phyloP scores from a whole-genome alignment of 1,140 invertebrate species.

The Drosophila pectinifera region DNA sequence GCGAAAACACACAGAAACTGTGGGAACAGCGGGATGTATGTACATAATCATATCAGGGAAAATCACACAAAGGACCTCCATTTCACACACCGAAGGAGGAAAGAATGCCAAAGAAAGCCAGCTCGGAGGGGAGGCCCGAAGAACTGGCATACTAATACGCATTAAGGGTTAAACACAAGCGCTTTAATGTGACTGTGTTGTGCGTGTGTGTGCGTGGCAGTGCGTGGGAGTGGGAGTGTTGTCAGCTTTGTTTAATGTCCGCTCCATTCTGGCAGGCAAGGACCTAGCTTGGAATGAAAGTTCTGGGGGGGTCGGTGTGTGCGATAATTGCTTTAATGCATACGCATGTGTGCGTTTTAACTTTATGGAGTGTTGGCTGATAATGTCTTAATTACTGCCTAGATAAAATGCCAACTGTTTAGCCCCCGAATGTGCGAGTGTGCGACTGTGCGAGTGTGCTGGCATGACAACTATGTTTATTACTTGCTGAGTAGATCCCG shows the following conservation, averaged over 20 bases:
- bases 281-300: conserved; percentile 66
- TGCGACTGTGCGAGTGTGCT: conserved; percentile 10
- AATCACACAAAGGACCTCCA: conserved; percentile 72
- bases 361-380: conserved; percentile 82
- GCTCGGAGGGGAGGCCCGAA: conserved; percentile 28
- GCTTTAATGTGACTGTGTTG: conserved; percentile 56
- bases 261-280: conserved; percentile 40
- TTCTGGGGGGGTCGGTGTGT: conserved; percentile 22
- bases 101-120: conserved; percentile 33
- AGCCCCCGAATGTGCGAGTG: conserved; percentile 41
- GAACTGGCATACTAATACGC: conserved; percentile 71
- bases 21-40: conserved; percentile 35
- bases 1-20: not conserved
- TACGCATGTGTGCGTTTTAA: conserved; percentile 81
- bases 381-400: conserved; percentile 82
- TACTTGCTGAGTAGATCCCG: conserved; percentile 51
- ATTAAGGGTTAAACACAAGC: conserved; percentile 81
- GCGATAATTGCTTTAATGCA: conserved; percentile 79
- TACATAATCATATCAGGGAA: conserved; percentile 79
- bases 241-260: conserved; percentile 73
- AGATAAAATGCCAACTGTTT: conserved; percentile 80
- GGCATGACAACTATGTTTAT: conserved; percentile 81
- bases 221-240: conserved; percentile 47
- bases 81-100: conserved; percentile 29
- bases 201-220: not conserved